Conservation (phyloP, 1,140 invertebrate genomes). For the Vollenhovia emeryi region DNA sequence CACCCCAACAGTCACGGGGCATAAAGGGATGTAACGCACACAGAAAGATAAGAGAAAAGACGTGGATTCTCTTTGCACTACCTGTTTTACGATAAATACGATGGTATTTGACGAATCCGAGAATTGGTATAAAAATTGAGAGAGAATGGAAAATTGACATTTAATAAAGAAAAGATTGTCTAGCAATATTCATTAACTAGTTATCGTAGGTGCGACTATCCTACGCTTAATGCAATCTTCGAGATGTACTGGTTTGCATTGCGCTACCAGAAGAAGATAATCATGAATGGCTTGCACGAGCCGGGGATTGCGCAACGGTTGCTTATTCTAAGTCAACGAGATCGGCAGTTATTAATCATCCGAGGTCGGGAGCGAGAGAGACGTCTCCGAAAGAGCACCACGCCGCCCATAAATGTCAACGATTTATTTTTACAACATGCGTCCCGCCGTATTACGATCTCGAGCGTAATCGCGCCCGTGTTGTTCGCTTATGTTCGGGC, state of each 20-base stretch:
- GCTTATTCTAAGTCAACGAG: slow-evolving; percentile 32
- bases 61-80: too few species aligned
- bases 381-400: background rate
- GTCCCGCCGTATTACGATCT: background rate
- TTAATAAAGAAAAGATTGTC: slow-evolving; percentile 1
- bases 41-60: background rate
- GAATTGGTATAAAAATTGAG: background rate
- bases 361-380: slow-evolving; percentile 11
- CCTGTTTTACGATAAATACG: background rate
- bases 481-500: background rate
- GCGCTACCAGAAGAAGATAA: slow-evolving; percentile 10
- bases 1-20: background rate
- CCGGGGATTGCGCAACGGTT: slow-evolving; percentile 33
- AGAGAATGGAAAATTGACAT: background rate
- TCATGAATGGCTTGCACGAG: slow-evolving; percentile 14
- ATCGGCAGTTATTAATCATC: slow-evolving; percentile 58
- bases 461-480: slow-evolving; percentile 35
- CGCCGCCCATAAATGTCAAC: slow-evolving; percentile 54
- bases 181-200: slow-evolving; percentile 3
- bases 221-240: background rate
- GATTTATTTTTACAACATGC: slow-evolving; percentile 67
- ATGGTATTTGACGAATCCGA: background rate
- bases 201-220: background rate
- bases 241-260: background rate
- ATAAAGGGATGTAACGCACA: background rate